A percentile compares a stretch with the other conserved stretches of the same genome.
Evolutionary conservation across 2,888 invertebrate genomes (phyloP).

Genomic region (Tupiocoris notatus): DNA sequence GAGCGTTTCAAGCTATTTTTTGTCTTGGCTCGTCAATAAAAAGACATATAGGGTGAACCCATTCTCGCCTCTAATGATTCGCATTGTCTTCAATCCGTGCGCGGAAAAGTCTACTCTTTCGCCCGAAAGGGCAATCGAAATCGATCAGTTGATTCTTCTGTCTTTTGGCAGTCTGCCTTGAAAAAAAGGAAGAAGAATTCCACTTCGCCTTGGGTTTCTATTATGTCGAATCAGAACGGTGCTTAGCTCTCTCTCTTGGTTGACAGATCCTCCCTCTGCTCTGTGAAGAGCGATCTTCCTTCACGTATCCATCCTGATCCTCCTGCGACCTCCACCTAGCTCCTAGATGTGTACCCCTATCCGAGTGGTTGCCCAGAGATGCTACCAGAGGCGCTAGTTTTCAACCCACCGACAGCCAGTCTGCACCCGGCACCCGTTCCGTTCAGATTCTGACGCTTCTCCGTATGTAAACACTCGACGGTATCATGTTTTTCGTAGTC

Average conservation of each 20-base stretch:
- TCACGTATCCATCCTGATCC: too few relatives aligned
- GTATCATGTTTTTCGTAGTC: conserved; percentile 39
- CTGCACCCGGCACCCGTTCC: conserved; percentile 31
- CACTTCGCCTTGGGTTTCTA: not conserved
- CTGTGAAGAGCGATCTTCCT: too few relatives aligned
- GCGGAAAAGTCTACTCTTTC: not conserved
- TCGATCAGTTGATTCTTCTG: not conserved
- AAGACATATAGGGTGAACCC: not conserved
- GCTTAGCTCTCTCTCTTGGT: not conserved
- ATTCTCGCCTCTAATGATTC: not conserved
- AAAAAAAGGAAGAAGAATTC: not conserved
- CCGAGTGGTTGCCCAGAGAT: not conserved
- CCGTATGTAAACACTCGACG: conserved; percentile 31
- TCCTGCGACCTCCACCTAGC: not conserved
- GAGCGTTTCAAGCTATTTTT: too few relatives aligned
- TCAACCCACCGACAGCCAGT: conserved; percentile 12
- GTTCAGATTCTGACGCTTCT: conserved; percentile 14
- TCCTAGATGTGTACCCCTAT: not conserved
- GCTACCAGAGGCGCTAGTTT: conserved; percentile 16
- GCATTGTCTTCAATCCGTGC: not conserved
- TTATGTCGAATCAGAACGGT: not conserved
- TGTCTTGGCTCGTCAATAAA: not conserved
- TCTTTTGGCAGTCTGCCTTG: not conserved
- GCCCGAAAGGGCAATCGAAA: not conserved
- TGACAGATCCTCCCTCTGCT: not conserved